Conservation (phyloP, 2,113 vertebrate genomes). For the Pogonocichla stellata region DNA sequence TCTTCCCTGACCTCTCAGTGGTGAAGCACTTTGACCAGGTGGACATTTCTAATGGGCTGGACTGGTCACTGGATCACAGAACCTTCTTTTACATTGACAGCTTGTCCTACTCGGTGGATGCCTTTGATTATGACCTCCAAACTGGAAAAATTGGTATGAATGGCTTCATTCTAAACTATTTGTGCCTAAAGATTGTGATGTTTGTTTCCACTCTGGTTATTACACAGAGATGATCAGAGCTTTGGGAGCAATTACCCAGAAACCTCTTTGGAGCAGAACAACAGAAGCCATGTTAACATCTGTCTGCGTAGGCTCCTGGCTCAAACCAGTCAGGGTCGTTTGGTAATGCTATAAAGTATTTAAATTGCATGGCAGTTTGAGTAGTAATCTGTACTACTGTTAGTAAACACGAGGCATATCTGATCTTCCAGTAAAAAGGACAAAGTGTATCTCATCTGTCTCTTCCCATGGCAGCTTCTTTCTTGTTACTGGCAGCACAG, state of each 20-base stretch:
- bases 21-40: slow-evolving; percentile 86
- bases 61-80: slow-evolving; percentile 90
- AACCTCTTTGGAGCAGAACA: neutral
- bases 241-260: neutral
- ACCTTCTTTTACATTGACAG: slow-evolving; percentile 94
- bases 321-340: neutral
- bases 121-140: slow-evolving; percentile 86
- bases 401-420: neutral
- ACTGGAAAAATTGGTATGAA: slow-evolving; percentile 82
- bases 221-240: neutral
- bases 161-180: neutral
- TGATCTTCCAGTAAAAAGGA: neutral
- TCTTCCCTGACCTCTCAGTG: slow-evolving; percentile 75
- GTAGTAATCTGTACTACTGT: neutral
- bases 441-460: neutral
- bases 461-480: neutral
- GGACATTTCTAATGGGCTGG: slow-evolving; percentile 92
- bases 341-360: neutral
- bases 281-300: neutral
- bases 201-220: neutral
- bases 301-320: neutral
- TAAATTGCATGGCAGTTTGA: neutral
- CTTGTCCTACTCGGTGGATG: slow-evolving; percentile 84
- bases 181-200: neutral
- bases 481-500: neutral